Conservation (phyloP, 2,888 invertebrate genomes). For the Lasioglossum figueresi region DNA sequence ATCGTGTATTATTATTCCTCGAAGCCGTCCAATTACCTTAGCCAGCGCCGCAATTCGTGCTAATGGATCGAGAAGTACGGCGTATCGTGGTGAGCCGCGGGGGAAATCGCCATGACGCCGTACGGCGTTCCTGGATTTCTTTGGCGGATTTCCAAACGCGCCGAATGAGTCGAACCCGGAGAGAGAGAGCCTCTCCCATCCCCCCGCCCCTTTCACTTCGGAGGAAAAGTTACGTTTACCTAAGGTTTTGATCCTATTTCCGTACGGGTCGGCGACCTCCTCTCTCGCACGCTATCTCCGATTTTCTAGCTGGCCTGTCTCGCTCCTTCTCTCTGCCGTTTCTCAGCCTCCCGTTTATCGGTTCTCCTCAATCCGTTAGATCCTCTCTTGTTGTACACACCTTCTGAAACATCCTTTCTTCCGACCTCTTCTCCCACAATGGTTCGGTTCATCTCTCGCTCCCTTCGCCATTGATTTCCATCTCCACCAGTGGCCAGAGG, state of each 20-base stretch:
- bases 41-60: conserved; percentile 67
- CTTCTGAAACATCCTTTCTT: conserved; percentile 1
- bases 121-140: conserved; percentile 75
- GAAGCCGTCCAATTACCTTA: conserved; percentile 72
- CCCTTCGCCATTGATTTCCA: not conserved
- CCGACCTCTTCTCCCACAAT: not conserved
- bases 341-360: conserved; percentile 36
- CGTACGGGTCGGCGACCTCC: conserved; percentile 78
- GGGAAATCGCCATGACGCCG: conserved; percentile 68
- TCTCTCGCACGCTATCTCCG: conserved; percentile 27
- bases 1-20: conserved; percentile 71
- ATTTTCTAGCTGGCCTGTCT: conserved; percentile 25
- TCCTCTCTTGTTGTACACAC: not conserved
- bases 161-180: conserved; percentile 72
- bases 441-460: not conserved
- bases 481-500: no score
- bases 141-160: conserved; percentile 80
- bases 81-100: conserved; percentile 60
- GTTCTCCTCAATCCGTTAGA: conserved; percentile 14
- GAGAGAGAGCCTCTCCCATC: conserved; percentile 33
- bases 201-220: conserved; percentile 41
- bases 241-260: conserved; percentile 82
- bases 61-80: conserved; percentile 72
- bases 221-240: conserved; percentile 80
- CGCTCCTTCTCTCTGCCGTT: conserved; percentile 33